A percentile compares a stretch with the other conserved stretches of the same genome.
phyloP scores from a whole-genome alignment of 2,797 vertebrate genomes.

The Notolabrus celidotus region DNA sequence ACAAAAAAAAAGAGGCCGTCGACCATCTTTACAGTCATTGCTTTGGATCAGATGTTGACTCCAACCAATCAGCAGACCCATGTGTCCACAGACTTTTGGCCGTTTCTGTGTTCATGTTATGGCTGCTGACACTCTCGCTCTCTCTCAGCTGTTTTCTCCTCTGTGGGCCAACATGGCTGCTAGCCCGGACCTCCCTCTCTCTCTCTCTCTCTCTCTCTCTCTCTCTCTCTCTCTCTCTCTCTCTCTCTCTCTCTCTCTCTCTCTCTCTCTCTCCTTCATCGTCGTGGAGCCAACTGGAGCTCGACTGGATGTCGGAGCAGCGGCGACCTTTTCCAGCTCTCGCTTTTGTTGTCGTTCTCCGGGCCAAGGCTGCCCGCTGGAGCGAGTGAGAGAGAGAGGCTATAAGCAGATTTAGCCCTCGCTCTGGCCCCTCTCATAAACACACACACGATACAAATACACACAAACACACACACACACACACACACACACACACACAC shows the following conservation, averaged over 20 bases:
- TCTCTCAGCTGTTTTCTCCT: constrained; percentile 55
- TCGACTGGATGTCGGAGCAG: constrained; percentile 51
- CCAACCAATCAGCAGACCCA: not conserved
- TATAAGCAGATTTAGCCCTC: constrained; percentile 43
- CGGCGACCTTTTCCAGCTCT: constrained; percentile 63
- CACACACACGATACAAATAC: constrained; percentile 6
- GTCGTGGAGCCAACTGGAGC: constrained; percentile 67
- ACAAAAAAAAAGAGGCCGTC: too few relatives aligned
- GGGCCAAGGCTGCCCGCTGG: constrained; percentile 69
- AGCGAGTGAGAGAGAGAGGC: constrained; percentile 29
- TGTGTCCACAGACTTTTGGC: constrained; percentile 7
- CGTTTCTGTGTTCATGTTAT: constrained; percentile 25
- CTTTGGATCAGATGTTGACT: too few relatives aligned
- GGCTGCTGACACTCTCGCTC: constrained; percentile 17
- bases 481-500: constrained; percentile 8
- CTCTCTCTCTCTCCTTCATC: constrained; percentile 33
- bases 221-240: constrained; percentile 20
- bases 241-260: constrained; percentile 31
- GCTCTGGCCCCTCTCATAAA: constrained; percentile 22
- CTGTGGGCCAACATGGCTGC: constrained; percentile 67
- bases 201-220: constrained; percentile 29
- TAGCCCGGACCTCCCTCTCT: constrained; percentile 48
- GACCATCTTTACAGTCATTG: too few relatives aligned
- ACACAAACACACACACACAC: constrained; percentile 17
- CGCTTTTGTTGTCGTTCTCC: constrained; percentile 72